These are phyloP conservation scores for Hydrotaea diabolus DNA, from an alignment of 2,888 invertebrate genomes.

Conservation along the genomic window DNA sequence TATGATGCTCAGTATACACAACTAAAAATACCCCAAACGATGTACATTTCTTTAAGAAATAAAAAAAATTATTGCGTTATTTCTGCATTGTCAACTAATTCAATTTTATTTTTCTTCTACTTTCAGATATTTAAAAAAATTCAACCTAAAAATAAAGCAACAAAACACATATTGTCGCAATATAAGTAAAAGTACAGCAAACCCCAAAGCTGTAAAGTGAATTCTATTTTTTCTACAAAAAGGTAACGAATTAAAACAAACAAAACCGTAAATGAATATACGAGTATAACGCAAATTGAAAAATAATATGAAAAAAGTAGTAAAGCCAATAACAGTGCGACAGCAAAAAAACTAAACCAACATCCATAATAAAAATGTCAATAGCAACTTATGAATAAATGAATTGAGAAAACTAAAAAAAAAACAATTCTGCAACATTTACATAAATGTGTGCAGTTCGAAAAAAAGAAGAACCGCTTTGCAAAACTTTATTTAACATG, in stretches of 20 bases:
- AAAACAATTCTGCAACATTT: neutral
- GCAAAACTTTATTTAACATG: neutral
- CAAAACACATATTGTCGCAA: neutral
- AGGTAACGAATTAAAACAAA: neutral
- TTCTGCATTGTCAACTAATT: neutral
- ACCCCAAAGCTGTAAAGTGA: neutral
- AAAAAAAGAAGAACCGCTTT: neutral
- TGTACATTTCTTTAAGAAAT: no score
- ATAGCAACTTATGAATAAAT: conserved; percentile 9
- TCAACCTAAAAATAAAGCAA: neutral
- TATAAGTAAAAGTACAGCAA: neutral
- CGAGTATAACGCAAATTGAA: neutral
- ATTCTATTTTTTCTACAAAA: neutral
- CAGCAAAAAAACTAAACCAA: neutral
- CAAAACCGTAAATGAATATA: neutral
- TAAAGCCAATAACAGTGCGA: neutral
- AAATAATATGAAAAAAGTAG: neutral
- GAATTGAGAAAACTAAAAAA: neutral
- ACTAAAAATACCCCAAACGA: no score
- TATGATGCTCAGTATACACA: no score
- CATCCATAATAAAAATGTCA: neutral
- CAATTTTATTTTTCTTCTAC: neutral
- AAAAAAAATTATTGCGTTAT: no score
- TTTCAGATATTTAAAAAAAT: neutral
- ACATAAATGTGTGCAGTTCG: neutral